Conservation (phyloP, 1,140 invertebrate species). For the Brachionus plicatilis region DNA sequence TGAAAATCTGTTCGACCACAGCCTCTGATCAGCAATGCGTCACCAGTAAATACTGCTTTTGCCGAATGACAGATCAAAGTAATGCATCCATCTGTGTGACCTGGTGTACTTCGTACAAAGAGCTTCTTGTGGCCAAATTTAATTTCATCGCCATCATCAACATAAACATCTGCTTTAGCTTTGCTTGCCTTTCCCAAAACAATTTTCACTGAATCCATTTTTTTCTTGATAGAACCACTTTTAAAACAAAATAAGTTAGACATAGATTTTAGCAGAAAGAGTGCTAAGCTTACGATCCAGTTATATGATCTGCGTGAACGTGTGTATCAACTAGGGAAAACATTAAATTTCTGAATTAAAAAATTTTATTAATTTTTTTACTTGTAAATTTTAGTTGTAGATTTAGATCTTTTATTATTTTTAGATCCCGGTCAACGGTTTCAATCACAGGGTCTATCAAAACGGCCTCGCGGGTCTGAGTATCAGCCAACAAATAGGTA, state of each 20-base stretch:
- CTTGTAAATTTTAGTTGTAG: slow-evolving; percentile 77
- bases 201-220: background rate
- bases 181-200: slow-evolving; percentile 61
- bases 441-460: slow-evolving; percentile 95
- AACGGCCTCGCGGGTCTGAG: slow-evolving; percentile 69
- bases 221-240: slow-evolving; percentile 12
- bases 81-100: slow-evolving; percentile 86
- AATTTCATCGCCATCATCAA: slow-evolving; percentile 67
- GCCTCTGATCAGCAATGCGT: slow-evolving; percentile 79
- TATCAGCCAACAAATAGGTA: slow-evolving; percentile 86
- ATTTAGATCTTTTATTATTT: slow-evolving; percentile 44
- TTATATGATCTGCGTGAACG: slow-evolving; percentile 96
- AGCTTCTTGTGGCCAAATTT: slow-evolving; percentile 63
- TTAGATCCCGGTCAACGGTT: slow-evolving; percentile 56
- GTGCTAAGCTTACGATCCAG: slow-evolving; percentile 62
- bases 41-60: slow-evolving; percentile 86
- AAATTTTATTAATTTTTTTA: slow-evolving; percentile 53
- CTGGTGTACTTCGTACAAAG: slow-evolving; percentile 66
- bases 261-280: background rate
- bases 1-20: slow-evolving; percentile 66
- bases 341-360: slow-evolving; percentile 31
- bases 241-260: background rate
- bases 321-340: slow-evolving; percentile 78
- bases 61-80: slow-evolving; percentile 66
- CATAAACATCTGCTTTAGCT: slow-evolving; percentile 75